Conservation (phyloP, 1,140 invertebrate genomes). For the Drosophila subpulchrella region DNA sequence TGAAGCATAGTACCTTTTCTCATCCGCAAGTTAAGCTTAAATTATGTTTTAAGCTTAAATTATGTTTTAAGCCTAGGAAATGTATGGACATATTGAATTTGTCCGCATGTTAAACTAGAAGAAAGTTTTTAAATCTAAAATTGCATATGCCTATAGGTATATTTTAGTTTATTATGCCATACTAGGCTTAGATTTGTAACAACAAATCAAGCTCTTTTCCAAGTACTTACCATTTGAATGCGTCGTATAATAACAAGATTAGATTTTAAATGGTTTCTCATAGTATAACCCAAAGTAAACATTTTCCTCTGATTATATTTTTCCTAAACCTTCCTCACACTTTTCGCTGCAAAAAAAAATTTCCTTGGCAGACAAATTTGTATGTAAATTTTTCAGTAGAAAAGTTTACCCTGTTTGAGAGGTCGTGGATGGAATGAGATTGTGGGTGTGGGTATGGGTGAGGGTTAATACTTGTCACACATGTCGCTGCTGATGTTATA, state of each 20-base stretch:
- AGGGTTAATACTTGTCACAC: slow-evolving; percentile 74
- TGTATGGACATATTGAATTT: too few relatives aligned
- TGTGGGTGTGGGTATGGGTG: slow-evolving; percentile 14
- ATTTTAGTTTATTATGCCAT: too few relatives aligned
- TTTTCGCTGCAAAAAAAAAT: slow-evolving; percentile 32
- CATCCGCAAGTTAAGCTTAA: too few relatives aligned
- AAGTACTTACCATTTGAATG: too few relatives aligned
- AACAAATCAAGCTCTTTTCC: too few relatives aligned
- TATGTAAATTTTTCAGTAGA: slow-evolving; percentile 68
- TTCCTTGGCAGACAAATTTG: slow-evolving; percentile 70
- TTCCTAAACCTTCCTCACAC: slow-evolving; percentile 46
- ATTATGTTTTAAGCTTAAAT: too few relatives aligned
- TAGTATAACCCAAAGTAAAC: not conserved
- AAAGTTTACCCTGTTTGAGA: slow-evolving; percentile 30
- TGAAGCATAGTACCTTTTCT: too few relatives aligned
- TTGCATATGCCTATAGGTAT: too few relatives aligned
- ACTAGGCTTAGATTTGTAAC: too few relatives aligned
- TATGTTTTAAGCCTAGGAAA: too few relatives aligned
- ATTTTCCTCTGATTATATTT: slow-evolving; percentile 2
- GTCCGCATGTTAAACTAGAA: too few relatives aligned
- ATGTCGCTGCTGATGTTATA: slow-evolving; percentile 61
- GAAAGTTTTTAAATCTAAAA: too few relatives aligned
- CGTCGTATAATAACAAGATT: not conserved
- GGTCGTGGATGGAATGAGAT: slow-evolving; percentile 13
- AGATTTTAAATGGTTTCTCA: not conserved